Conservation (phyloP, 1,140 invertebrate genomes). For the Pogonomyrmex barbatus region DNA sequence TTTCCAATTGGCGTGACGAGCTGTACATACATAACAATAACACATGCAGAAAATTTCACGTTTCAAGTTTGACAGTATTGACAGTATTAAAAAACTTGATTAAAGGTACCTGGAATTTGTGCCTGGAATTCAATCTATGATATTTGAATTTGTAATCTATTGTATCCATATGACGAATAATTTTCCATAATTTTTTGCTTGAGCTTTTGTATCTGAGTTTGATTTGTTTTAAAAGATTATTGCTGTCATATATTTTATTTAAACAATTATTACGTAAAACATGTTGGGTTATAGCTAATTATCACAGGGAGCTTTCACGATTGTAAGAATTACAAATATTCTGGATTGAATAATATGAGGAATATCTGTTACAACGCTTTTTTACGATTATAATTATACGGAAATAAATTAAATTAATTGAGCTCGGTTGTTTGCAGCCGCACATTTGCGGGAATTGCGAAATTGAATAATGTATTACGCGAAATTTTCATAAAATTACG, state of each 20-base stretch:
- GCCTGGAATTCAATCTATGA: background rate
- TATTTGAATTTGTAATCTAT: background rate
- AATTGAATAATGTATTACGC: slow-evolving; percentile 42
- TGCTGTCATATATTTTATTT: background rate
- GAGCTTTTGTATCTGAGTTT: background rate
- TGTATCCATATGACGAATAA: background rate
- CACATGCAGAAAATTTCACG: background rate
- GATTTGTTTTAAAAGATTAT: background rate
- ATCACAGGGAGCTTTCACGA: background rate
- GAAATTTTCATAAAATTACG: slow-evolving; percentile 49
- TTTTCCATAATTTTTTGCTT: background rate
- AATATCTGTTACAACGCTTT: slow-evolving; percentile 1
- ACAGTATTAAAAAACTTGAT: background rate
- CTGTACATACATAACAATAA: background rate
- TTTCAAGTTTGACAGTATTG: background rate
- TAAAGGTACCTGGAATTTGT: background rate
- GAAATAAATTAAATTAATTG: slow-evolving; percentile 56
- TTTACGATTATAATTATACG: slow-evolving; percentile 17
- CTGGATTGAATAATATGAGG: background rate
- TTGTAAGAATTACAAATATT: slow-evolving; percentile 43
- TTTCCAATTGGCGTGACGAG: background rate
- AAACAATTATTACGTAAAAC: background rate
- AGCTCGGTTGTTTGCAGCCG: slow-evolving; percentile 21
- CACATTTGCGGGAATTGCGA: slow-evolving; percentile 19
- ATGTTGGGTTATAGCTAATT: background rate